These are phyloP conservation scores for Microtus pennsylvanicus DNA, from an alignment of 2,113 vertebrate genomes.

Conservation along the genomic window DNA sequence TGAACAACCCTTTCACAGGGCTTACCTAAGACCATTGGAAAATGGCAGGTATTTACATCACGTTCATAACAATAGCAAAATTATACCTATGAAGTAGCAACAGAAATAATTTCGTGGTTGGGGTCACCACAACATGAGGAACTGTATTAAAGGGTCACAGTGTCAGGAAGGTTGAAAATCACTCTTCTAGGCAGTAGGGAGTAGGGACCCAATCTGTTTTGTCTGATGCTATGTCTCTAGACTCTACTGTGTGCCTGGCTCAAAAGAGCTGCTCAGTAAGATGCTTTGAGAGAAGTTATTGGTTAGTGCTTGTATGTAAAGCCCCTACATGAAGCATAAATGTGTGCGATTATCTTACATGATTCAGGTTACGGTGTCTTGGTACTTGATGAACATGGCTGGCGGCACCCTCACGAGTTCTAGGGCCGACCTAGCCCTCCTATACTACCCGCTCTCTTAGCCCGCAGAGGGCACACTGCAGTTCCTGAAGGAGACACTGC, in stretches of 20 bases:
- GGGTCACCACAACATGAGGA: background rate
- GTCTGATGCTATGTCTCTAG: background rate
- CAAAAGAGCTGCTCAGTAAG: background rate
- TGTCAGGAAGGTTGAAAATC: background rate
- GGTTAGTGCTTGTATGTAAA: constrained; percentile 10
- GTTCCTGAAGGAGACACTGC: background rate
- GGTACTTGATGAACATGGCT: background rate
- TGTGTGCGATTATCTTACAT: constrained; percentile 8
- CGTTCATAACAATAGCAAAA: background rate
- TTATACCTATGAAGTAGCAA: background rate
- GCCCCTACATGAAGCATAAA: background rate
- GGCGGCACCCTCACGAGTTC: background rate
- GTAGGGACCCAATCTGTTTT: background rate
- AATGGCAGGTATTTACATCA: background rate
- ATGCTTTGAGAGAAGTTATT: background rate
- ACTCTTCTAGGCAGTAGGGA: background rate
- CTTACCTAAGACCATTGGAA: background rate
- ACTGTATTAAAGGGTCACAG: background rate
- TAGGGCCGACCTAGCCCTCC: background rate
- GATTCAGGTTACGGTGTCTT: background rate
- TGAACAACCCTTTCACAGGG: background rate
- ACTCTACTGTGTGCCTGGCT: background rate
- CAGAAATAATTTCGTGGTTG: background rate
- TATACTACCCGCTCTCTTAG: background rate
- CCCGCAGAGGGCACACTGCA: background rate